Evolutionary conservation across 2,888 invertebrate species (phyloP).

Genomic region (Parelbella ahira): DNA sequence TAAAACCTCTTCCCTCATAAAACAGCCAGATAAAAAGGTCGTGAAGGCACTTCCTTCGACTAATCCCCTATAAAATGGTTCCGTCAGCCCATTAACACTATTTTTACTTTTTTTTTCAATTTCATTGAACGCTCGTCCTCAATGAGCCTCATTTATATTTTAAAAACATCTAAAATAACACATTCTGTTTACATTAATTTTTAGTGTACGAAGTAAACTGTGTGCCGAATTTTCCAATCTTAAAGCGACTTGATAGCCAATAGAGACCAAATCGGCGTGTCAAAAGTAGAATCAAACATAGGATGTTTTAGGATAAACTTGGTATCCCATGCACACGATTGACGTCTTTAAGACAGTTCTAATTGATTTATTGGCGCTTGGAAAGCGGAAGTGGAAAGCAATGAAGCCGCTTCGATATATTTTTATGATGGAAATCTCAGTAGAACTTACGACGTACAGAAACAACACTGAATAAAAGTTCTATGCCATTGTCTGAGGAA

Average conservation of each 20-base stretch:
- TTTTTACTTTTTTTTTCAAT: slow-evolving; percentile 61
- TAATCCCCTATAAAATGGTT: slow-evolving; percentile 66
- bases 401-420: slow-evolving; percentile 43
- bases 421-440: too few relatives aligned
- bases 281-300: slow-evolving; percentile 28
- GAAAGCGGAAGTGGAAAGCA: slow-evolving; percentile 53
- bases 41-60: slow-evolving; percentile 67
- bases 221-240: slow-evolving; percentile 69
- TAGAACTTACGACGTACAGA: too few relatives aligned
- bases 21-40: slow-evolving; percentile 70
- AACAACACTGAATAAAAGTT: too few relatives aligned
- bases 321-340: slow-evolving; percentile 58
- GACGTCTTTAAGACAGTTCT: slow-evolving; percentile 69
- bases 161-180: slow-evolving; percentile 68
- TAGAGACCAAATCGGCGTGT: slow-evolving; percentile 52
- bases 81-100: slow-evolving; percentile 68
- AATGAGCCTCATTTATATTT: slow-evolving; percentile 69
- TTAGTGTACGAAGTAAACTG: slow-evolving; percentile 63
- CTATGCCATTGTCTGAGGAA: too few relatives aligned
- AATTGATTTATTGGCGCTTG: slow-evolving; percentile 77
- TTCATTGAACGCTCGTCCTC: slow-evolving; percentile 75
- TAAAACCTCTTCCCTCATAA: slow-evolving; percentile 73
- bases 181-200: slow-evolving; percentile 65
- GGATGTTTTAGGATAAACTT: slow-evolving; percentile 47
- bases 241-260: slow-evolving; percentile 45